Base-by-base conservation (phyloP, 37 sponge, comb jelly and placozoan species). In the Agelas oroides region DNA sequence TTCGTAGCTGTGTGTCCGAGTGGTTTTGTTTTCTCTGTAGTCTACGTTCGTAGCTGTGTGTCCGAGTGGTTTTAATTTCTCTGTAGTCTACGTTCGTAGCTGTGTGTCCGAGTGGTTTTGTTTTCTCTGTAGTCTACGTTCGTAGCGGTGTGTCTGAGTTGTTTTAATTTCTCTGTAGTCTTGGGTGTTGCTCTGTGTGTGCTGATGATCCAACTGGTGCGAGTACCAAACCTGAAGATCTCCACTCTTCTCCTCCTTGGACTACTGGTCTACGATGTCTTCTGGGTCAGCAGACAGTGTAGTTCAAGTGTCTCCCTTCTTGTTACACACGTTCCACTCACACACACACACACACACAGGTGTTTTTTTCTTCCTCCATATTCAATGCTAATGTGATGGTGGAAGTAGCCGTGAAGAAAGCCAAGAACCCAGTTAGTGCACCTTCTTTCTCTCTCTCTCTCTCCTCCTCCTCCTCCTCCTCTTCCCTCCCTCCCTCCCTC, bases 351-450 rank as follows among this genome's bases (percentile, higher is more conserved):
- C 24, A 66, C 28, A 19, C 53, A 24, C n/a, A 90, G 91, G 91
- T 93, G 6, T 93, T 93, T 70, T 85, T 56, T 55, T 93, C 93
- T 12, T 74, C 89, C 5, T 80, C 86, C 0, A 76, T 93, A 18
- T 93, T 93, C 70, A 33, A 88, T 15, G 75, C 80, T 11, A 93
- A 93, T 70, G 93, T 93, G 52, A 93, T 93, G 93, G 68, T 93
- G 37, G 93, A 84, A 36, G 93, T 93, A 0, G 93, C 93, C 12
- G 85, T 76, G 14, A 93, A 89, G 60, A 75, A 85, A 8, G 88
- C 88, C 14, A 77, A 76, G 36, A 93, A 89, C 56, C 93, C 93
- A 57, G 93, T 93, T 0, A 83, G 92, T 71, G 8, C 25, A 67
- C 36, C 14, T 32, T 60, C 24, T 23, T 30, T 28, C 24, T 70